Percentiles rank a stretch among this genome's conserved stretches.
These are phyloP conservation scores for Aphelenchoides avenae DNA, from an alignment of 1,140 invertebrate genomes.

Conservation along the genomic window DNA sequence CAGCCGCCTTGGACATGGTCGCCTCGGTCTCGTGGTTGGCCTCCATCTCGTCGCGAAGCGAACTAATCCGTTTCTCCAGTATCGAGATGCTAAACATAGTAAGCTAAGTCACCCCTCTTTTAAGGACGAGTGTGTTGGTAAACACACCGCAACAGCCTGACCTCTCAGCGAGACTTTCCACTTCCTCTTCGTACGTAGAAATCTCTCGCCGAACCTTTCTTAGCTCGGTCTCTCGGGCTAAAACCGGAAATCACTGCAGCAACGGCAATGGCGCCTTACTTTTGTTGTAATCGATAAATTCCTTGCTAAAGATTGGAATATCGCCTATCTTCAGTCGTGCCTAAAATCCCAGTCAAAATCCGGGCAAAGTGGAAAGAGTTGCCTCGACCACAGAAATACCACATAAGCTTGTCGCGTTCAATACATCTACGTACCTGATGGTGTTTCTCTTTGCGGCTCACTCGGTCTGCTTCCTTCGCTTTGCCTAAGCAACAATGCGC, in stretches of 20 bases:
- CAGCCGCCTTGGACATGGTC: background rate
- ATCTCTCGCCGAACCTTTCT: conserved; percentile 14
- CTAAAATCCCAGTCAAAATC: background rate
- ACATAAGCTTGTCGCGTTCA: too few species aligned
- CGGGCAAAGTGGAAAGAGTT: too few species aligned
- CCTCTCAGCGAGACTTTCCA: conserved; percentile 1
- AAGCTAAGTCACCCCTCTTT: conserved; percentile 5
- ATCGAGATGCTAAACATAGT: conserved; percentile 6
- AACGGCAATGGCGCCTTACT: background rate
- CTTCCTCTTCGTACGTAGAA: conserved; percentile 1
- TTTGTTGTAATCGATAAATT: conserved; percentile 10
- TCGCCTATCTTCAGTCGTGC: background rate
- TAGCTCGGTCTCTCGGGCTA: conserved; percentile 10
- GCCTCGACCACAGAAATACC: too few species aligned
- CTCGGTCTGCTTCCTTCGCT: too few species aligned
- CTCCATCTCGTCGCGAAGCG: background rate
- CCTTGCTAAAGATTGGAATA: conserved; percentile 7
- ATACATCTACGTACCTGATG: too few species aligned
- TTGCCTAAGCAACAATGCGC: conserved; percentile 2
- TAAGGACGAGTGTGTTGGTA: too few species aligned
- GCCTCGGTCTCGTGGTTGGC: background rate
- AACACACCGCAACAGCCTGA: background rate
- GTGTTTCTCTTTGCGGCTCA: too few species aligned
- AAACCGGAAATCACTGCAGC: background rate
- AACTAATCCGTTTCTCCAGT: background rate